These are phyloP conservation scores for Megaceryle maxima DNA, from an alignment of 2,113 vertebrate genomes.

Conservation along the genomic window DNA sequence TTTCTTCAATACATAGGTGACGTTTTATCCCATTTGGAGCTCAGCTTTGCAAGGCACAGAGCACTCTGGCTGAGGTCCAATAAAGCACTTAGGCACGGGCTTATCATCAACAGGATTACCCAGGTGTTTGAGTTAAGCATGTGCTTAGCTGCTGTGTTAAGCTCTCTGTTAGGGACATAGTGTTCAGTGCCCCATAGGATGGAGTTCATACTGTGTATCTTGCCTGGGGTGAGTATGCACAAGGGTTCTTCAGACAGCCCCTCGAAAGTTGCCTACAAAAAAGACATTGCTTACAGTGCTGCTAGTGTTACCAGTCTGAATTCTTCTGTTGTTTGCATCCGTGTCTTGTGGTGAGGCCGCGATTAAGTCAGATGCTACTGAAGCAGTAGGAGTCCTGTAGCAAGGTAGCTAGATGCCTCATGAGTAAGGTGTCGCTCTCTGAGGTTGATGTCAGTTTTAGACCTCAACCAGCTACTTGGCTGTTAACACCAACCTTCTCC, in stretches of 20 bases:
- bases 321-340: background rate
- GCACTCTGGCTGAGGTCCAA: constrained; percentile 39
- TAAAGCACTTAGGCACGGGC: constrained; percentile 56
- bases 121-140: constrained; percentile 62
- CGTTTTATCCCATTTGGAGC: constrained; percentile 44
- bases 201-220: background rate
- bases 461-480: background rate
- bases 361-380: background rate
- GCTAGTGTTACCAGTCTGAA: background rate
- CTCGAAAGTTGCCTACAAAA: background rate
- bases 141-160: constrained; percentile 6
- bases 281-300: background rate
- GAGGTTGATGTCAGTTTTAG: background rate
- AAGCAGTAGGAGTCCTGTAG: background rate
- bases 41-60: constrained; percentile 26
- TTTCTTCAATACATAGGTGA: constrained; percentile 31
- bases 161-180: background rate
- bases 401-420: background rate
- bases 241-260: constrained; percentile 2
- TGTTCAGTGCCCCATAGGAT: background rate
- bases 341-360: background rate
- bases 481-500: background rate
- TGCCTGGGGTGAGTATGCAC: background rate
- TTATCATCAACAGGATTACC: constrained; percentile 61
- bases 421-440: background rate